Evolutionary conservation across 1,140 invertebrate genomes (phyloP), one percentile per base, ranked within the genome.

Genomic region (Parapsyche elsis): DNA sequence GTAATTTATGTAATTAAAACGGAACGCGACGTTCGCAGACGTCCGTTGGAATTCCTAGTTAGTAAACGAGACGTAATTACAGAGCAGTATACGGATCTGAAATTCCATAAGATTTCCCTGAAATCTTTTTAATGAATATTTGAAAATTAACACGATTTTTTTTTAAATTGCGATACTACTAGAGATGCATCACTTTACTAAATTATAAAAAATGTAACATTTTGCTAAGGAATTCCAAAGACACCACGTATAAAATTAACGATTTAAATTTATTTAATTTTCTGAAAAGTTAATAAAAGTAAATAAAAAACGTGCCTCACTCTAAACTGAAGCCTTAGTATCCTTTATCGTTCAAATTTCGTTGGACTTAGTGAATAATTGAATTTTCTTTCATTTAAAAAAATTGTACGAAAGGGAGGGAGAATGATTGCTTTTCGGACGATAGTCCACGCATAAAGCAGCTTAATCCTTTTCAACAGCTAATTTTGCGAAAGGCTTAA

Each of bases 401-500:
- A 78, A 67, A 30, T n/a, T 44, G 30, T 16, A 67, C 45, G n/a
- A n/a, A 67, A 24, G 24, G 59, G 0, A 19, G 57, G 16, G 21
- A 7, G 7, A 12, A 23, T 23, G 76, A 46, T n/a, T 26, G 76
- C 30, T 14, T 71, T 45, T 23, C 24, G 23, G 53, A 45, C 76
- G 23, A 79, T 79, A 75, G 70, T 73, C 49, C 71, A 80, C 71
- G 78, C 78, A 61, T 80, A 59, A 80, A 80, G 49, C 23, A 61
- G 23, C 78, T 7, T 80, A 74, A 80, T 80, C 78, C 78, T 23
- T 59, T 46, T 80, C 78, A 74, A 73, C 71, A 80, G 78, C 78
- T 80, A 80, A 80, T 80, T 80, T 74, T 74, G 24, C 70, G 14
- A 61, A 73, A 71, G 77, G 53, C 57, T 80, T 80, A 80, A 71